Conservation (phyloP, 2,797 vertebrate species). For the Trachurus trachurus region DNA sequence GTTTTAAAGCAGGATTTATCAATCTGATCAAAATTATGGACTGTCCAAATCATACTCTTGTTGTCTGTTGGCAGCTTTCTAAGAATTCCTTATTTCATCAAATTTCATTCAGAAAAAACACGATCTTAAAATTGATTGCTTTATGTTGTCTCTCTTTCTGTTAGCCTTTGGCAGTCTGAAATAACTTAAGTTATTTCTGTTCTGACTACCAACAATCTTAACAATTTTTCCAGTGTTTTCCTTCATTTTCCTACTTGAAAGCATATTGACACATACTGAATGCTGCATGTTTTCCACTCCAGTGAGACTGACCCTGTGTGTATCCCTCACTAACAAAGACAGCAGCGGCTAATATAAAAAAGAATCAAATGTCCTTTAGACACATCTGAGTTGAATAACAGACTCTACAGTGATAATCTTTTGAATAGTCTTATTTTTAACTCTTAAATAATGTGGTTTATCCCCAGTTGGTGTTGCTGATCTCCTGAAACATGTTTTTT, state of each 20-base stretch:
- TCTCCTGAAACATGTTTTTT: not conserved
- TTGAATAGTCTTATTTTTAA: not conserved
- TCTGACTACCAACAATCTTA: not conserved
- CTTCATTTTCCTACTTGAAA: not conserved
- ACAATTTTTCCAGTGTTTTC: not conserved
- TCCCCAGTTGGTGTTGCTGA: not conserved
- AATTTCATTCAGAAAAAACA: not conserved
- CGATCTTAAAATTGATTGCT: not conserved
- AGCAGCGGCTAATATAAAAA: not conserved
- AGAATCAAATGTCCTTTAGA: not conserved
- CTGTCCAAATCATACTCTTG: not conserved
- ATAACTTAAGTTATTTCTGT: not conserved
- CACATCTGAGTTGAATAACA: not conserved
- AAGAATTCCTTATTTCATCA: not conserved
- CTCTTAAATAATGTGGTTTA: not conserved
- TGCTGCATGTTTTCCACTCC: not conserved
- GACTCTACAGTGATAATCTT: not conserved
- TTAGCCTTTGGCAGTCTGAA: not conserved
- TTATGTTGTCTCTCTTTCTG: not conserved
- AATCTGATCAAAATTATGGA: not conserved
- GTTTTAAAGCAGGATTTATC: not conserved
- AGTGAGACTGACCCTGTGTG: not conserved
- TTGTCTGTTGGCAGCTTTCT: not conserved
- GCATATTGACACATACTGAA: not conserved
- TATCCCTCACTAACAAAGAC: not conserved